phyloP scores from a whole-genome alignment of 2,113 vertebrate genomes.

The Halichoerus grypus region DNA sequence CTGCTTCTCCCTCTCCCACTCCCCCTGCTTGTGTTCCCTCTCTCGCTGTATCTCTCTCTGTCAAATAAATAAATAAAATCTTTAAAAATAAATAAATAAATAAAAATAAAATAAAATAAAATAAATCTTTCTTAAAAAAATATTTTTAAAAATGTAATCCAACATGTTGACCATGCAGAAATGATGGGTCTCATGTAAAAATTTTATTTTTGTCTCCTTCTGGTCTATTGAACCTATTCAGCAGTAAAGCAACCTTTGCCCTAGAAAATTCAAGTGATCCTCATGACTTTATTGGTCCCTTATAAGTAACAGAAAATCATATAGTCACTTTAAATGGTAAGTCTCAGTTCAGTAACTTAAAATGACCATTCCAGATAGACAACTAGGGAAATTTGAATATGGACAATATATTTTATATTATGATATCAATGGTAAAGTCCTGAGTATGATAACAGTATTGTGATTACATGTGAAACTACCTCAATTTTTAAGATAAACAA shows the following conservation, averaged over 20 bases:
- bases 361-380: slow-evolving; percentile 5
- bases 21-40: no score
- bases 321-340: slow-evolving; percentile 33
- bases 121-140: background rate
- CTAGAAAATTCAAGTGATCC: slow-evolving; percentile 38
- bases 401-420: background rate
- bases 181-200: slow-evolving; percentile 40
- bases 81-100: no score
- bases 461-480: background rate
- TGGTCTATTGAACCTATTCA: slow-evolving; percentile 12
- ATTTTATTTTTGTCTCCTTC: slow-evolving; percentile 35
- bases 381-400: slow-evolving; percentile 23
- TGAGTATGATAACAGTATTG: background rate
- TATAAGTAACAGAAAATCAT: slow-evolving; percentile 48
- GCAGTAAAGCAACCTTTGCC: background rate
- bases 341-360: slow-evolving; percentile 30
- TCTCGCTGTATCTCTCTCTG: no score
- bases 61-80: no score
- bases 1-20: no score
- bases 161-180: background rate
- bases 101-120: no score
- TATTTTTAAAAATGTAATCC: background rate
- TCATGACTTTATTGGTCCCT: slow-evolving; percentile 16
- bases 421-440: background rate
- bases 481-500: slow-evolving; percentile 44